These are phyloP conservation scores for Sphaerolaimus hirsutus DNA, from an alignment of 2,888 invertebrate genomes.

Conservation along the genomic window DNA sequence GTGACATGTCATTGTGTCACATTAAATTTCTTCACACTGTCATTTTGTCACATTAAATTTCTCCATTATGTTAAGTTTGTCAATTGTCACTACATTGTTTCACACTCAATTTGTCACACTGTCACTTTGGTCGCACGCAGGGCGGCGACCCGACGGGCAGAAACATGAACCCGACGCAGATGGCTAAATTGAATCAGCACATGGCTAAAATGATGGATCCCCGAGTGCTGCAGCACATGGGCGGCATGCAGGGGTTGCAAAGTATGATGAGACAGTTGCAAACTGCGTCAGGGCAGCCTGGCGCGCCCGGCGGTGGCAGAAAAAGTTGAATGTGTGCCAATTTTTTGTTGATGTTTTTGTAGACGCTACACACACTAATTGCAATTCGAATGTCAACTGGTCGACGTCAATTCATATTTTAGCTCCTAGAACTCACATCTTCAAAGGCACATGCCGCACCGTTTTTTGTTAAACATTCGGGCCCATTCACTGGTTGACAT, in stretches of 20 bases:
- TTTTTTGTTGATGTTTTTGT: too few relatives aligned
- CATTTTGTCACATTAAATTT: background rate
- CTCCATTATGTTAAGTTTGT: background rate
- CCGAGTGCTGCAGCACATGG: constrained; percentile 75
- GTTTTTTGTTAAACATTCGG: too few relatives aligned
- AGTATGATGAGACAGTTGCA: constrained; percentile 89
- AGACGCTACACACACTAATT: too few relatives aligned
- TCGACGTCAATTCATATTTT: too few relatives aligned
- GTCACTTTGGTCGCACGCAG: constrained; percentile 12
- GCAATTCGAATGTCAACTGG: too few relatives aligned
- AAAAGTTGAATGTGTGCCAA: too few relatives aligned
- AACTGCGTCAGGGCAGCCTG: constrained; percentile 26
- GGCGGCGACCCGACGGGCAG: constrained; percentile 84
- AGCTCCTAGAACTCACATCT: too few relatives aligned
- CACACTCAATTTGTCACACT: background rate
- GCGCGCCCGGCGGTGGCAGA: constrained; percentile 5
- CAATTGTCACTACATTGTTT: background rate
- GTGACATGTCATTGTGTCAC: background rate
- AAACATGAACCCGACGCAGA: constrained; percentile 90
- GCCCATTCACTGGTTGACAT: too few relatives aligned
- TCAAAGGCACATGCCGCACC: too few relatives aligned
- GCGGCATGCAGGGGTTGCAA: constrained; percentile 47
- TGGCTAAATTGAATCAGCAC: constrained; percentile 94
- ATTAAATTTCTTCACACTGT: background rate
- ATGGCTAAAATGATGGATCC: constrained; percentile 99